Conservation (phyloP, 2,113 vertebrate species). For the Phrynocephalus versicolor region DNA sequence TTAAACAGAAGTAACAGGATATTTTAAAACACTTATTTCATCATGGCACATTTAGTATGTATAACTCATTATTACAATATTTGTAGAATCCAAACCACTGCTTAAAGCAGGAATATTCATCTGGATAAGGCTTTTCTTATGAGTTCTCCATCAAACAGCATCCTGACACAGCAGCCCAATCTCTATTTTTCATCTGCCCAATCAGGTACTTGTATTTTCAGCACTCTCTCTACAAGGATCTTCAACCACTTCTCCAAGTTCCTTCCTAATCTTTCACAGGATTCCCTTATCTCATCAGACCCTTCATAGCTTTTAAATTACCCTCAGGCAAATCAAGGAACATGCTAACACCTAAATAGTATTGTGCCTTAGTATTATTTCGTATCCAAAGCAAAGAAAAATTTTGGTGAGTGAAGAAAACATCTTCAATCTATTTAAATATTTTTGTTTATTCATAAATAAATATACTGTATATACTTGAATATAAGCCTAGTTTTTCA, state of each 20-base stretch:
- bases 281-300: background rate
- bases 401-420: background rate
- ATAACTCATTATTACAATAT: background rate
- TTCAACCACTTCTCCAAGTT: background rate
- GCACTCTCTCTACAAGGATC: conserved; percentile 4
- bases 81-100: too few relatives aligned
- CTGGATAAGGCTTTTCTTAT: background rate
- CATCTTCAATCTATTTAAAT: background rate
- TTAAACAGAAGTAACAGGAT: background rate
- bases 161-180: background rate
- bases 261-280: conserved; percentile 21
- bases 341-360: background rate
- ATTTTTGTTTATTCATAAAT: background rate
- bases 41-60: background rate
- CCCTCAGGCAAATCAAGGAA: background rate
- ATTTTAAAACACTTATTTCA: conserved; percentile 25
- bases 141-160: background rate
- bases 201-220: conserved; percentile 18
- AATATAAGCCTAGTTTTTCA: too few relatives aligned
- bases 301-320: background rate
- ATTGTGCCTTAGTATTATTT: background rate
- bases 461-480: too few relatives aligned
- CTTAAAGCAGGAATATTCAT: too few relatives aligned
- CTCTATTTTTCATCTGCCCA: background rate
- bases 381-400: background rate